Evolutionary conservation across 2,113 vertebrate species (phyloP), one percentile per base, ranked within the genome.

Genomic region (Pipa parva): DNA sequence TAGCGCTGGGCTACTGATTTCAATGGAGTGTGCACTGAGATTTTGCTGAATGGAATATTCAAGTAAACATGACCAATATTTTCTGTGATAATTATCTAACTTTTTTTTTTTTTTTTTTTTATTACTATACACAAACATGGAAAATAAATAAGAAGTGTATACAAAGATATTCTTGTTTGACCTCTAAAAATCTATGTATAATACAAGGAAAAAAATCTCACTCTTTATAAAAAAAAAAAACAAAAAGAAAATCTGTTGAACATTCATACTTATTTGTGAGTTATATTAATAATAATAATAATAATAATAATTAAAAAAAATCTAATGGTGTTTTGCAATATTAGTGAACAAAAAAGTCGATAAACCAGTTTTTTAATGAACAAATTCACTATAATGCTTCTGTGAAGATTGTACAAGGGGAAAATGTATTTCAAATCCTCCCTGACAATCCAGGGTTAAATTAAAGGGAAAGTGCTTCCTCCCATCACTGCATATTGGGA

Each of bases 61-160:
- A 94, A 94, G 92, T 94, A 92, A 88, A 93, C 88, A 89, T 92
- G 89, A 89, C 84, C 86, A 88, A 89, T 91, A 89, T 76, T 88
- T 91, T 89, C 87, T 89, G 89, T 84, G 91, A 93, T 90, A 92
- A 84, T 90, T 86, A 39, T 90, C 86, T 81, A 83, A 76, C 36
- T 83, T 88, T 89, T 82, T 88, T 77, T n/a, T 71, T 80, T 79
- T 74, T 84, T 4, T 63, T 29, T 26, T 26, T 66, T 85, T 84
- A 79, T 80, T 76, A 81, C 88, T 93, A 92, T 91, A 90, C 88
- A 92, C 87, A 92, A 91, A 87, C 76, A 77, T 90, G 90, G 90
- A 90, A 92, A 92, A 25, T 60, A 69, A 60, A 60, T 95, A 95
- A 95, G 94, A 94, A 92, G 90, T 90, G 75, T 91, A 91, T 88